Evolutionary conservation across 2,797 vertebrate genomes (phyloP).

Genomic region (Triplophysa bombifrons): DNA sequence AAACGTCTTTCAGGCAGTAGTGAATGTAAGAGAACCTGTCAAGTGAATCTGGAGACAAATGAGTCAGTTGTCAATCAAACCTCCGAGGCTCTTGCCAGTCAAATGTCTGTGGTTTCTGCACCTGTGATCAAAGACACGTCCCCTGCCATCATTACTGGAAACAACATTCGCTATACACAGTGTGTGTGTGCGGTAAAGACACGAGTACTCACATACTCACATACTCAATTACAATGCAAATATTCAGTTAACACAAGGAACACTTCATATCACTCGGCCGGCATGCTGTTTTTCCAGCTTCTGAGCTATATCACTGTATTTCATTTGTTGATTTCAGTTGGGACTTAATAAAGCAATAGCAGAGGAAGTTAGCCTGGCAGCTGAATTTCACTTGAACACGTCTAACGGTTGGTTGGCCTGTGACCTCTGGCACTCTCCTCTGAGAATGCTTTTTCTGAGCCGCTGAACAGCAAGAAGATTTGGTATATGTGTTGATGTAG

Average conservation of each 20-base stretch:
- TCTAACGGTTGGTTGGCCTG: constrained; percentile 88
- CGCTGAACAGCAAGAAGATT: constrained; percentile 73
- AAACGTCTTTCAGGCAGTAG: constrained; percentile 12
- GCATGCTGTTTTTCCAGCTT: constrained; percentile 8
- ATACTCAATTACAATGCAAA: constrained; percentile 3
- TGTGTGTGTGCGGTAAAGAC: not conserved
- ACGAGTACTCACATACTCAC: not conserved
- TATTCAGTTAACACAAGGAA: not conserved
- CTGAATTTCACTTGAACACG: constrained; percentile 80
- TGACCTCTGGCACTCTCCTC: constrained; percentile 84
- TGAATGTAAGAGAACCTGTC: constrained; percentile 50
- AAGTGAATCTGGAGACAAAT: constrained; percentile 68
- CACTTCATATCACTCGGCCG: constrained; percentile 10
- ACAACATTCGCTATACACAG: constrained; percentile 22
- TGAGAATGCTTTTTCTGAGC: constrained; percentile 82
- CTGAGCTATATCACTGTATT: constrained; percentile 26
- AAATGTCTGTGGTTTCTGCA: not conserved
- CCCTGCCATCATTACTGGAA: constrained; percentile 31
- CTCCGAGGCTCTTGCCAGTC: constrained; percentile 50
- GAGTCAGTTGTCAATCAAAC: constrained; percentile 77
- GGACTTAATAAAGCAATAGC: constrained; percentile 36
- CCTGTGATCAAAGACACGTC: constrained; percentile 45
- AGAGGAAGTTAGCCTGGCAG: constrained; percentile 36
- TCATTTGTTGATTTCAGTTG: constrained; percentile 50
- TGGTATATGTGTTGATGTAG: constrained; percentile 61